Conservation (phyloP, 2,113 vertebrate species). For the Caloenas nicobarica region DNA sequence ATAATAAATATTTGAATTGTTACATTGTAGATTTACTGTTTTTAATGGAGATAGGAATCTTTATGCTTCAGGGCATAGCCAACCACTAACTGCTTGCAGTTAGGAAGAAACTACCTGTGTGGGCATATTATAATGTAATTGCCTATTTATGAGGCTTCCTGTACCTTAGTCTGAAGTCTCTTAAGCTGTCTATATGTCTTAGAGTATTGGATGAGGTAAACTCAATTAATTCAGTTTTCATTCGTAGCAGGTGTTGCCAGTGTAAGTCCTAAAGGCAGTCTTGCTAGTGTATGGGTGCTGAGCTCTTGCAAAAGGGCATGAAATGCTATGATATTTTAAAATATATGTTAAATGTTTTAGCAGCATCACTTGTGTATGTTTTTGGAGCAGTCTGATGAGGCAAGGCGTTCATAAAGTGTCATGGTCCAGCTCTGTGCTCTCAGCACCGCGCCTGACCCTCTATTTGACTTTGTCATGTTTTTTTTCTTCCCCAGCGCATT, state of each 20-base stretch:
- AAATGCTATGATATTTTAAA: background rate
- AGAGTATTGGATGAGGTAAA: rapidly evolving
- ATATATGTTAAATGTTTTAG: rapidly evolving
- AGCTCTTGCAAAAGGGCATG: background rate
- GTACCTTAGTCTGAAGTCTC: background rate
- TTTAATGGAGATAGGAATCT: background rate
- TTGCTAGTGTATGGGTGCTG: background rate
- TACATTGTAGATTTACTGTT: background rate
- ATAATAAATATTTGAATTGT: background rate
- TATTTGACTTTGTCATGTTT: background rate
- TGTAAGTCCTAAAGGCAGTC: background rate
- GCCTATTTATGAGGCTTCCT: background rate
- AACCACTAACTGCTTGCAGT: background rate
- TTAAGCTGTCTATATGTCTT: background rate
- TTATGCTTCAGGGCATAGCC: background rate
- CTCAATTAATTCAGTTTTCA: rapidly evolving
- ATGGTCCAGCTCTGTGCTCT: rapidly evolving
- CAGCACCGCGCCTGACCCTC: rapidly evolving
- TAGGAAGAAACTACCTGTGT: background rate
- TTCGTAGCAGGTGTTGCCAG: background rate
- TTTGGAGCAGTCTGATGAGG: too few species aligned
- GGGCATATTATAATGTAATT: background rate
- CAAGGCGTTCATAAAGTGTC: rapidly evolving
- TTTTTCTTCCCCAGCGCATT: rapidly evolving
- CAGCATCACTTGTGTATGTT: rapidly evolving